These are phyloP conservation scores for Crematogaster levior DNA, from an alignment of 2,888 invertebrate species.

Conservation along the genomic window DNA sequence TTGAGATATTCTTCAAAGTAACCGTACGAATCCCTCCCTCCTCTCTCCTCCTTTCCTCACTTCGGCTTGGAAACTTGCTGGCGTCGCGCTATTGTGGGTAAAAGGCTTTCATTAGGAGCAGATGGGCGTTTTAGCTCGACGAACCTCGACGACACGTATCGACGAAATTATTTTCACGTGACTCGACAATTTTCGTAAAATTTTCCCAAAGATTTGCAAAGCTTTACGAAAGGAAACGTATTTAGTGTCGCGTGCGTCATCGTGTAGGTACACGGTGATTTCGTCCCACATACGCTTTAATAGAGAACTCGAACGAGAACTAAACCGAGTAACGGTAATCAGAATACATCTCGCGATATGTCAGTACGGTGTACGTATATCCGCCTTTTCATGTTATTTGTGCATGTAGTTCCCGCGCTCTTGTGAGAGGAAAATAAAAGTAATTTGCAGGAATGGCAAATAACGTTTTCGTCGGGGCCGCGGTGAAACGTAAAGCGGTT, in stretches of 20 bases:
- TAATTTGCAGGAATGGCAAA: slow-evolving; percentile 51
- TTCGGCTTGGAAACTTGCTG: slow-evolving; percentile 54
- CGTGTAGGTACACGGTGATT: neutral
- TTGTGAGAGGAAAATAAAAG: slow-evolving; percentile 33
- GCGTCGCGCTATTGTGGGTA: slow-evolving; percentile 68
- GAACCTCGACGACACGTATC: slow-evolving; percentile 32
- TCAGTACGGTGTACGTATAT: slow-evolving; percentile 2
- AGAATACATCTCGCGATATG: slow-evolving; percentile 12
- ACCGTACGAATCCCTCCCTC: slow-evolving; percentile 71
- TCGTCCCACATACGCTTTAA: neutral
- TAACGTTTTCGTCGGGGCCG: slow-evolving; percentile 39
- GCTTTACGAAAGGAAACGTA: neutral
- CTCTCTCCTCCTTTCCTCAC: neutral
- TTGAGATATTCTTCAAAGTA: slow-evolving; percentile 75
- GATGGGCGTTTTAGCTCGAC: slow-evolving; percentile 62
- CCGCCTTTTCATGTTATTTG: slow-evolving; percentile 19
- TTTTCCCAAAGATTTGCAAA: neutral
- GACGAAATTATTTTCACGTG: slow-evolving; percentile 50
- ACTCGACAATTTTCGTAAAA: slow-evolving; percentile 62
- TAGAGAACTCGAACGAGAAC: slow-evolving; percentile 25
- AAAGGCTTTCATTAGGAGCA: slow-evolving; percentile 71
- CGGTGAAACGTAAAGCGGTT: slow-evolving; percentile 37
- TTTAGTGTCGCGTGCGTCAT: neutral
- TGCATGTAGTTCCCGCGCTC: neutral
- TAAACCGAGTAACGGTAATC: slow-evolving; percentile 47